Conservation (phyloP, 2,113 vertebrate genomes). For the Dascyllus trimaculatus region DNA sequence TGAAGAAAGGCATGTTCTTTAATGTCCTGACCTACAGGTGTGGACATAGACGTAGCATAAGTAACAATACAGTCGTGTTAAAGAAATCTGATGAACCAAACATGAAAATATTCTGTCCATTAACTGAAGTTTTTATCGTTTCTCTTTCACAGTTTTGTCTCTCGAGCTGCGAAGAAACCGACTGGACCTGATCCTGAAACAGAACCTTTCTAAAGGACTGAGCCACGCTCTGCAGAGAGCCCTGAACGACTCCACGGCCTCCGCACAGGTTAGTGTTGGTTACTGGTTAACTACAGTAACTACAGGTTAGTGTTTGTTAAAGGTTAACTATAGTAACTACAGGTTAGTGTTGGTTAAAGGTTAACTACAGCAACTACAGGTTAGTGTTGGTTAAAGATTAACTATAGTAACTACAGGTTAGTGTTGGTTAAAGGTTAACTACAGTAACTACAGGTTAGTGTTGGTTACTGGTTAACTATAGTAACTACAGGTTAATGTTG, state of each 20-base stretch:
- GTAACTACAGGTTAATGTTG: too few relatives aligned
- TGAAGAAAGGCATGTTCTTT: too few relatives aligned
- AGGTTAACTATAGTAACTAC: too few relatives aligned
- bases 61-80: too few relatives aligned
- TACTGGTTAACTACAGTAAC: neutral
- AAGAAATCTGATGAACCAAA: too few relatives aligned
- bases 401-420: conserved; percentile 82
- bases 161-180: conserved; percentile 88
- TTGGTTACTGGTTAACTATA: too few relatives aligned
- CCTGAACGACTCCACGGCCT: conserved; percentile 87
- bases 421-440: conserved; percentile 18
- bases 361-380: neutral
- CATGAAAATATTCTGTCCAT: too few relatives aligned
- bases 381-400: too few relatives aligned
- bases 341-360: conserved; percentile 38
- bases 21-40: too few relatives aligned
- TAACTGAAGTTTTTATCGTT: too few relatives aligned
- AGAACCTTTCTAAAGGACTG: conserved; percentile 90
- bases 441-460: neutral
- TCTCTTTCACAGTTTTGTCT: conserved; percentile 87
- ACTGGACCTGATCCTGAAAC: conserved; percentile 86
- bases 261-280: conserved; percentile 85
- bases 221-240: conserved; percentile 91
- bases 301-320: neutral
- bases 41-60: too few relatives aligned